Evolutionary conservation across 1,140 invertebrate genomes (phyloP).

Genomic region (Drosophila pseudoananassae): DNA sequence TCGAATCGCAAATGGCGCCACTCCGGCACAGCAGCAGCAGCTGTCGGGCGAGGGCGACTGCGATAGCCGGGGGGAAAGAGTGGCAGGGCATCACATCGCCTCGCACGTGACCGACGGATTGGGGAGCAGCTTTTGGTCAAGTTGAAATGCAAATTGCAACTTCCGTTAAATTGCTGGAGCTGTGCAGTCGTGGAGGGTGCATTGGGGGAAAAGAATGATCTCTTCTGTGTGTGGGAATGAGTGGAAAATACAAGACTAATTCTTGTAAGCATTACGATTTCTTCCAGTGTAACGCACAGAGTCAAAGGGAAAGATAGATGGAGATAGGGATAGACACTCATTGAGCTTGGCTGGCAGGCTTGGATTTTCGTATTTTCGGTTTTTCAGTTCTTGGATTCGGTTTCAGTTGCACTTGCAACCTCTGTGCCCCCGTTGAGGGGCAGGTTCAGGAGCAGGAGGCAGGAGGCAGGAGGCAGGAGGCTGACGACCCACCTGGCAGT

Average conservation of each 20-base stretch:
- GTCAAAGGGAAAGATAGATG: conserved; percentile 5
- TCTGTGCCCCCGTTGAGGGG: neutral
- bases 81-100: conserved; percentile 20
- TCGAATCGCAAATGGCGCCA: conserved; percentile 76
- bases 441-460: too few species aligned
- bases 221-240: too few species aligned
- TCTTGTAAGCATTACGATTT: neutral
- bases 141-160: conserved; percentile 80
- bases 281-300: neutral
- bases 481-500: conserved; percentile 36
- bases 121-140: conserved; percentile 64
- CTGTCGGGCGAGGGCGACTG: conserved; percentile 3
- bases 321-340: conserved; percentile 30
- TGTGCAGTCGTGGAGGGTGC: conserved; percentile 24
- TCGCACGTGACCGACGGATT: conserved; percentile 55
- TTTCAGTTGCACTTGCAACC: conserved; percentile 16
- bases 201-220: neutral
- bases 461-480: too few species aligned
- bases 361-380: conserved; percentile 42
- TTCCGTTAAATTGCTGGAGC: conserved; percentile 73
- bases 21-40: conserved; percentile 37
- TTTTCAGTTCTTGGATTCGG: conserved; percentile 32
- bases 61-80: neutral
- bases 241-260: neutral
- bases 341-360: conserved; percentile 26